Conservation (phyloP, 92 coral and sea anemone genomes). For the Phenganax marumi region DNA sequence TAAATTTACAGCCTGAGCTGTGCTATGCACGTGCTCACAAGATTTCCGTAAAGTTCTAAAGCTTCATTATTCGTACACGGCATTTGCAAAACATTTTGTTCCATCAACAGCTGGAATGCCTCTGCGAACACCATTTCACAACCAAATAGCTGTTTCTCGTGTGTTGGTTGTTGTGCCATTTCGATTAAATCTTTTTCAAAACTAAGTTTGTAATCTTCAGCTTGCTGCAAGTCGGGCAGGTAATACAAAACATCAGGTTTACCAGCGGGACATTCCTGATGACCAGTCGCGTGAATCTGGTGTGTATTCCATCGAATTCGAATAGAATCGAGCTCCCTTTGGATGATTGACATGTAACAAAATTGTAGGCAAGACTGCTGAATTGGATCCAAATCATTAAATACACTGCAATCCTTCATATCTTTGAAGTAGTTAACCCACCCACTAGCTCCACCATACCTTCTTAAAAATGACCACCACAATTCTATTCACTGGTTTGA, state of each 20-base stretch:
- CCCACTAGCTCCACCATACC: constrained; percentile 15
- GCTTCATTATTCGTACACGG: constrained; percentile 6
- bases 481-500: constrained; percentile 2
- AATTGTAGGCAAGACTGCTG: constrained; percentile 20
- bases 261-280: constrained; percentile 57
- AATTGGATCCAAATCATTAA: constrained; percentile 5
- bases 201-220: constrained; percentile 8
- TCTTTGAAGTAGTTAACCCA: constrained; percentile 35
- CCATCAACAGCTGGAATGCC: neutral
- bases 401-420: constrained; percentile 2
- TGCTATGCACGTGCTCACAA: neutral
- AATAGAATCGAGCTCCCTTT: constrained; percentile 47
- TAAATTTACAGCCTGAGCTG: neutral
- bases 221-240: constrained; percentile 34
- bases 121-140: constrained; percentile 9
- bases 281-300: constrained; percentile 43
- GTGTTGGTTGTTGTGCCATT: neutral
- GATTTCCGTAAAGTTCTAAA: constrained; percentile 4
- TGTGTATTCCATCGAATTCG: constrained; percentile 54
- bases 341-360: constrained; percentile 40
- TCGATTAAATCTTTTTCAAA: constrained; percentile 14
- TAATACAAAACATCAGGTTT: constrained; percentile 57
- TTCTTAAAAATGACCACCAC: constrained; percentile 17
- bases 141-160: constrained; percentile 11
- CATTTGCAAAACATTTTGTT: constrained; percentile 5